These are phyloP conservation scores for Pantala flavescens DNA, from an alignment of 1,140 invertebrate species.

Conservation along the genomic window DNA sequence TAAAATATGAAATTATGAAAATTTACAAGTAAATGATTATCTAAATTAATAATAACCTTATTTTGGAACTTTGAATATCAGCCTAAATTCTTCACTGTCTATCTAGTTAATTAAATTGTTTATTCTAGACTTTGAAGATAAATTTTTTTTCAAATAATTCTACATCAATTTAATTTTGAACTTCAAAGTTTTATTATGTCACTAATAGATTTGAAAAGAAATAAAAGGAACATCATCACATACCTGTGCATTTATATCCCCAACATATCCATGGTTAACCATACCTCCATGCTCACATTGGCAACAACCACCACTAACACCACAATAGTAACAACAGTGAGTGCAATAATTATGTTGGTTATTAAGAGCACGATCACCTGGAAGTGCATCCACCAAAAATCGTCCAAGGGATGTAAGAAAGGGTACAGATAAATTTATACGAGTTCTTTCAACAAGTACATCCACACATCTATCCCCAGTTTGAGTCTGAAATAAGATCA, in stretches of 20 bases:
- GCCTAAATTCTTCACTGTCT: no score
- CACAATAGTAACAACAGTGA: background rate
- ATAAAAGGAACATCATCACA: background rate
- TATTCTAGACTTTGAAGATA: no score
- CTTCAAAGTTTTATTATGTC: no score
- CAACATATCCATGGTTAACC: slow-evolving; percentile 55
- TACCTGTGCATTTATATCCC: slow-evolving; percentile 34
- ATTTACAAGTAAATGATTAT: no score
- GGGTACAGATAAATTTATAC: slow-evolving; percentile 60
- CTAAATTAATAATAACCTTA: no score
- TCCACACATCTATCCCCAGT: slow-evolving; percentile 52
- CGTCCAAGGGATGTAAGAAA: slow-evolving; percentile 55
- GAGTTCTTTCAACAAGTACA: slow-evolving; percentile 56
- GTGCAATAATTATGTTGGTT: background rate
- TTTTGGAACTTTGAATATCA: no score
- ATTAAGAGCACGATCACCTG: slow-evolving; percentile 42
- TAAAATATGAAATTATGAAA: no score
- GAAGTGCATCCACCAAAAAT: slow-evolving; percentile 56
- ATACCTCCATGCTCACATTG: slow-evolving; percentile 38
- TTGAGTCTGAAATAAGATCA: slow-evolving; percentile 36
- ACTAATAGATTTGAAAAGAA: no score
- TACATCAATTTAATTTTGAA: no score
- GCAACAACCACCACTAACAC: background rate
- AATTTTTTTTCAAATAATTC: no score
- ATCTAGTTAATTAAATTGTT: no score